Evolutionary conservation across 92 coral and sea anemone species (phyloP), one percentile per base, ranked within the genome.

Genomic region (Meandrina meandrites): DNA sequence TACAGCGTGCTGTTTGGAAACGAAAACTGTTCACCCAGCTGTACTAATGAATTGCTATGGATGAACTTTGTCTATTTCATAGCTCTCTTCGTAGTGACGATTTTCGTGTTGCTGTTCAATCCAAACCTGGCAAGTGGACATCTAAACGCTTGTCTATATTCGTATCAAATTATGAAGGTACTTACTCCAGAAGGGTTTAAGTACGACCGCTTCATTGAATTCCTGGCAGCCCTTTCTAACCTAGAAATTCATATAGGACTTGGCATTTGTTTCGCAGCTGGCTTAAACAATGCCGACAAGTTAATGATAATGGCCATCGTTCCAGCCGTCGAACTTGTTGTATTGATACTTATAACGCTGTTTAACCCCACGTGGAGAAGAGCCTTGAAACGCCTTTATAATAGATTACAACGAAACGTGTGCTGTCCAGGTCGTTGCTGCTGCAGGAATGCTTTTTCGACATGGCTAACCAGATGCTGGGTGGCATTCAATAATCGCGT

Each of bases 131-230:
- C 51, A 80, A 92, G 91, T 31, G 94, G 97, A 2, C 95, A 97
- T 71, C 84, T 97, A 74, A 97, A 97, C 90, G 98, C 94, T 34
- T 97, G 99, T 96, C 87, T 97, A 75, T 97, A 95, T 79, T 95
- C 98, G 31, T 97, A 93, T 58, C 99, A 97, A 82, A 95, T 97
- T 21, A 90, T 96, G 92, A 45, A 24, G 15, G 78, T 93, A 4
- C 70, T 96, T 17, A 84, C 89, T 67, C 89, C 88, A 51, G 92
- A 88, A 5, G 96, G 90, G 42, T 86, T 95, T 71, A 3, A 4
- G 9, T 87, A 92, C 58, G 98, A 95, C 77, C 72, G 76, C 15
- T 89, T 96, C 30, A 90, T 96, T 79, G 56, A 75, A 53, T 93
- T 93, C 67, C 47, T 96, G 71, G 89, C 86, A 47, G 97, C 91